Percentiles rank a stretch among this genome's conserved stretches.
Evolutionary conservation across 2,888 invertebrate genomes (phyloP).

Genomic region (Deilephila porcellus): DNA sequence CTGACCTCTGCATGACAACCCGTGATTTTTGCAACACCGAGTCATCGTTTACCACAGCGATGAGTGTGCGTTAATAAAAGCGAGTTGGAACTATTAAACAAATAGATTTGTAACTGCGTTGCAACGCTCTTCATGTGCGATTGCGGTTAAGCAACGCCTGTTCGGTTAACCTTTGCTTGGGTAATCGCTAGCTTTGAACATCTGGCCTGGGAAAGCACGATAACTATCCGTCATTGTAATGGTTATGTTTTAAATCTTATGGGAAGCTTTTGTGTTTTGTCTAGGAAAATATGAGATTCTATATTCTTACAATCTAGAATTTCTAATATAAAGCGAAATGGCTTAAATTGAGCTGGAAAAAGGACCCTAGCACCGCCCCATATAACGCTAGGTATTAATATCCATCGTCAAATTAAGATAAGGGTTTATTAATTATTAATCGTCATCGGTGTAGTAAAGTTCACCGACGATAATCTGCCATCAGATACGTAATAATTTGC

Average conservation of each 20-base stretch:
- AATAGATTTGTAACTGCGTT: slow-evolving; percentile 24
- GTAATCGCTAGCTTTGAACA: slow-evolving; percentile 22
- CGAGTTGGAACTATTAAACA: slow-evolving; percentile 16
- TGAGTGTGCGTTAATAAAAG: slow-evolving; percentile 14
- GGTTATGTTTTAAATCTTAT: not conserved
- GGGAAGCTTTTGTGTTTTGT: not conserved
- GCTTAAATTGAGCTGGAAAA: too few species aligned
- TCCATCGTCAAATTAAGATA: too few species aligned
- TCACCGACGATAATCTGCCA: too few species aligned
- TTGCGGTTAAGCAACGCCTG: slow-evolving; percentile 14
- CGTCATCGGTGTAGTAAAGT: too few species aligned
- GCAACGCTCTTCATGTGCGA: slow-evolving; percentile 3
- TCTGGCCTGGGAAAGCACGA: slow-evolving; percentile 37
- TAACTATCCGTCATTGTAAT: slow-evolving; percentile 25
- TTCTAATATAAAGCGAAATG: too few species aligned
- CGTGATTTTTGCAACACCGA: not conserved
- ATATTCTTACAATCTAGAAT: too few species aligned
- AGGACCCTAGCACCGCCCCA: too few species aligned
- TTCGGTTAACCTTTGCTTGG: slow-evolving; percentile 24
- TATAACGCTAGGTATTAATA: too few species aligned
- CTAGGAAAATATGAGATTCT: too few species aligned
- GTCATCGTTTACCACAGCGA: not conserved
- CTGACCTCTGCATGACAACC: not conserved
- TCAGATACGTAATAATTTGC: too few species aligned
- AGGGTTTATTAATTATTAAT: too few species aligned